Base-by-base conservation (phyloP, 2,888 invertebrate genomes). In the Yponomeuta cagnagella region DNA sequence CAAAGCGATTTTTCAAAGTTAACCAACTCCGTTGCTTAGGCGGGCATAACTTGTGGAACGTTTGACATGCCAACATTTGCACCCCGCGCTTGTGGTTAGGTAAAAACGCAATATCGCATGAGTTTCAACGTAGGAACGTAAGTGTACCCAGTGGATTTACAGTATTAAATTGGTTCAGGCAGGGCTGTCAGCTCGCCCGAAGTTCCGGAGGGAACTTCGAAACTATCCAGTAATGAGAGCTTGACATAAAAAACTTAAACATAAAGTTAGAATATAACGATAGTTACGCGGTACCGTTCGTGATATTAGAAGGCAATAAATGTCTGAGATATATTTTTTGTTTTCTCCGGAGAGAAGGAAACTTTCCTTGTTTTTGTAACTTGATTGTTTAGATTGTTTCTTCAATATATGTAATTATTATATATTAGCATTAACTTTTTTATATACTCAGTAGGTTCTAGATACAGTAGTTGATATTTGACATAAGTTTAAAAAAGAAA, bases 61-160 rank as follows among this genome's bases (percentile, higher is more conserved):
- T 33, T 70, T 63, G 70, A 63, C 70, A 70, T 70, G 70, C 70
- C 43, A 63, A 63, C 70, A 70, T 63, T 63, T 63, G 67, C 68
- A 43, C 68, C 71, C 71, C 68, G 48, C 10, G 37, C 33, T 31
- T 67, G 71, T 63, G 71, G 71, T 68, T 43, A 48, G 71, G 63
- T 71, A 88, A 80, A 90, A 90, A 90, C 87, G 90, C 89, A 91
- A 92, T 91, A 91, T 90, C 82, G 88, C 88, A 90, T 89, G 88
- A 87, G 85, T 86, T 86, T 81, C 23, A 63, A 71, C 68, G 80
- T 81, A 87, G 87, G 89, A 89, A 88, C 81, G 86, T 87, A 87
- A 90, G 89, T 89, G 85, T 89, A 82, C 90, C 89, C 90, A 80
- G 83, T 87, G 90, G 91, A 90, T 89, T 90, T 90, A 85, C 88